phyloP scores from a whole-genome alignment of 1,140 invertebrate genomes.

The Periplaneta americana region DNA sequence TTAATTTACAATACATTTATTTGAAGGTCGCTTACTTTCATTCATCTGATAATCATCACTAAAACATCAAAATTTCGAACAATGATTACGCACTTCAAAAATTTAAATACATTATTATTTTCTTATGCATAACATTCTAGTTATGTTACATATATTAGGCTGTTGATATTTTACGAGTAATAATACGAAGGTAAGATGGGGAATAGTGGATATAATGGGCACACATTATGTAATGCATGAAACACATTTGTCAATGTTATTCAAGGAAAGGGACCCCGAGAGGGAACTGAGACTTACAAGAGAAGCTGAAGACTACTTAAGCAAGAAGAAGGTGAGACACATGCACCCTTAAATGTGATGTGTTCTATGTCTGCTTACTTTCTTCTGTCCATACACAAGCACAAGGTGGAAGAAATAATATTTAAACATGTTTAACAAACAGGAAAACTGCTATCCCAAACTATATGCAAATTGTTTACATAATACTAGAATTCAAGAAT shows the following conservation, averaged over 20 bases:
- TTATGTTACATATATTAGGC: too few relatives aligned
- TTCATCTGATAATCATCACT: too few relatives aligned
- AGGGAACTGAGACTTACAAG: background rate
- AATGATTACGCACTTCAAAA: too few relatives aligned
- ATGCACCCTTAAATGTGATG: background rate
- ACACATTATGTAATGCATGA: background rate
- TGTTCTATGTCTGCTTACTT: background rate
- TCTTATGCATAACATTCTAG: too few relatives aligned
- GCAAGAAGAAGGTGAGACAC: background rate
- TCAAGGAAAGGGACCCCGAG: background rate
- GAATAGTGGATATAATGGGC: background rate
- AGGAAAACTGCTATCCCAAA: background rate
- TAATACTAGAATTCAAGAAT: too few relatives aligned
- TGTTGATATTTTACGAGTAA: too few relatives aligned
- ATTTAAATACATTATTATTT: too few relatives aligned
- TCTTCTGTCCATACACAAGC: background rate
- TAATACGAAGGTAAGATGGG: background rate
- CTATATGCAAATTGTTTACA: too few relatives aligned
- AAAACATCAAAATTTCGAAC: too few relatives aligned
- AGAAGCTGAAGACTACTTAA: background rate
- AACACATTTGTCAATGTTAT: background rate
- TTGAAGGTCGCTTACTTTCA: too few relatives aligned
- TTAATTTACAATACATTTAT: too few relatives aligned
- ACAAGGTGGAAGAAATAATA: background rate
- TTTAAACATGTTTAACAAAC: background rate